Evolutionary conservation across 1,140 invertebrate species (phyloP).

Genomic region (Eurosta solidaginis): DNA sequence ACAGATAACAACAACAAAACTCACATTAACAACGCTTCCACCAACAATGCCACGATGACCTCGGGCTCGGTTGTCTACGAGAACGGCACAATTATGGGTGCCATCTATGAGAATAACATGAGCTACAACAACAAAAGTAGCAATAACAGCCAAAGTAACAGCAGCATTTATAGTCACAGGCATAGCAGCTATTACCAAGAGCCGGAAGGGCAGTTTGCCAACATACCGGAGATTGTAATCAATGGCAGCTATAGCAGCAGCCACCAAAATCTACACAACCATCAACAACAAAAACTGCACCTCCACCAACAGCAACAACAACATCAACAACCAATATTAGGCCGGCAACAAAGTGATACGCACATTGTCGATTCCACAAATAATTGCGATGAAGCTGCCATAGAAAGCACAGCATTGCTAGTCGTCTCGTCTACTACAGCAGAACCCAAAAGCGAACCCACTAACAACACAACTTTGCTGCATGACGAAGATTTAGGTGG

Average conservation of each 20-base stretch:
- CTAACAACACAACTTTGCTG: neutral
- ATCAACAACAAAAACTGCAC: neutral
- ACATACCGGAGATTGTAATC: slow-evolving; percentile 51
- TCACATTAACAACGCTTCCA: slow-evolving; percentile 2
- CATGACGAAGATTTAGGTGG: slow-evolving; percentile 9
- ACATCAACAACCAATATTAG: neutral
- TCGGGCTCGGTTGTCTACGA: slow-evolving; percentile 41
- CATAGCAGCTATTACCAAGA: slow-evolving; percentile 19
- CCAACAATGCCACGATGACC: neutral
- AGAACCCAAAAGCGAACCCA: neutral
- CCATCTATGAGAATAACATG: slow-evolving; percentile 37
- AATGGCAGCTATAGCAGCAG: slow-evolving; percentile 44
- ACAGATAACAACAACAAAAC: slow-evolving; percentile 4
- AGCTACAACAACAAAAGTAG: slow-evolving; percentile 17
- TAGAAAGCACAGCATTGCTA: slow-evolving; percentile 40
- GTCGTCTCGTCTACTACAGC: slow-evolving; percentile 8
- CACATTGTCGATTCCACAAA: neutral
- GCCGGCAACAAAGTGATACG: slow-evolving; percentile 35
- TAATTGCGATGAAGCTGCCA: slow-evolving; percentile 35
- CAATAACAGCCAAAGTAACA: neutral
- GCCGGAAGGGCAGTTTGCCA: slow-evolving; percentile 27
- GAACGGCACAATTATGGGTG: slow-evolving; percentile 52
- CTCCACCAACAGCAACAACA: slow-evolving; percentile 38
- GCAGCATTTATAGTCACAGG: slow-evolving; percentile 1
- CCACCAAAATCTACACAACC: slow-evolving; percentile 41